Evolutionary conservation across 2,113 vertebrate genomes (phyloP), one percentile per base, ranked within the genome.

Genomic region (Corythoichthys intestinalis): DNA sequence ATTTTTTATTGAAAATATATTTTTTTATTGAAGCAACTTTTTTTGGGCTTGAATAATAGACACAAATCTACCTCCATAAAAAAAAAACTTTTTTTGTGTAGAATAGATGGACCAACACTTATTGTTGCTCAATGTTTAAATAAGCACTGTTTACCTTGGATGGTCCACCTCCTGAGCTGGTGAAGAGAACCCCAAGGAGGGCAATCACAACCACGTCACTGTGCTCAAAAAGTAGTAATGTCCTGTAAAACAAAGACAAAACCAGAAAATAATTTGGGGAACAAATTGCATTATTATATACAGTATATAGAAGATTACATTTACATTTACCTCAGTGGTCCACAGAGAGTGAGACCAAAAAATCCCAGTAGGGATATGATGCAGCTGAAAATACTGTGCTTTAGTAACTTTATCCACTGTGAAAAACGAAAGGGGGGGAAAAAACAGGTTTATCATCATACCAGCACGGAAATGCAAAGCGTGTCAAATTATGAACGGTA

Each of bases 301-400:
- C n/a, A n/a, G n/a, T n/a, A n/a, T n/a, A n/a, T 3, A 14, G 4
- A 49, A 14, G 9, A 17, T 46, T 6, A 10, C 39, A 34, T 14
- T 12, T 3, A 46, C 6, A 56, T 53, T 52, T 96, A 99, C 97
- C 97, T 98, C 72, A 98, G 85, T 75, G 96, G 96, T 88, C 97
- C 96, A 90, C 97, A 99, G 66, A 99, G 96, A 15, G 97, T 98
- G 28, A 99, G 93, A 76, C 97, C 97, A 87, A 98, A 99, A 91
- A 98, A 98, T 77, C 97, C 97, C 80, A 98, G 86, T 13, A 99
- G 94, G 64, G 94, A 97, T 78, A 99, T 95, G 78, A 99, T 82
- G 71, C 95, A 98, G 79, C 95, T 94, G 85, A 94, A 93, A 79
- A 98, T 72, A 15, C 95, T 94, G 86, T 99, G 96, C 81, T 98